A percentile compares a stretch with the other conserved stretches of the same genome.
Conservation (phyloP, 1,140 invertebrate genomes). For the Dendroctonus valens region DNA sequence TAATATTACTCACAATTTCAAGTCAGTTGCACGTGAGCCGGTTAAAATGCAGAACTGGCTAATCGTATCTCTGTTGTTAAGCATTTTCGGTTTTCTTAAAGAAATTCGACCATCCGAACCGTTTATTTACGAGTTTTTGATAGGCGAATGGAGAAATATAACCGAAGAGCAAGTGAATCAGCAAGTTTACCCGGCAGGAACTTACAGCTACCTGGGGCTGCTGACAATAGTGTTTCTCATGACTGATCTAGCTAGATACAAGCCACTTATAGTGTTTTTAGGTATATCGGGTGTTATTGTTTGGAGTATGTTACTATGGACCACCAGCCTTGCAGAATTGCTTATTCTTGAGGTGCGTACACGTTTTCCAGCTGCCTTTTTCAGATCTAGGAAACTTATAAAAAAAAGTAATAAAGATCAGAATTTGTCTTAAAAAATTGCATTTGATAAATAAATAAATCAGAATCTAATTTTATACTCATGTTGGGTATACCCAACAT, state of each 20-base stretch:
- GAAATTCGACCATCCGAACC: conserved; percentile 78
- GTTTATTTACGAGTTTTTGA: conserved; percentile 72
- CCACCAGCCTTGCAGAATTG: conserved; percentile 60
- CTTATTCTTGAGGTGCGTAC: conserved; percentile 55
- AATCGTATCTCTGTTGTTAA: conserved; percentile 65
- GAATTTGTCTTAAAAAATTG: too few species aligned
- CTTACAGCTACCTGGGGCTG: conserved; percentile 70
- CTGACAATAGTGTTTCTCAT: conserved; percentile 74
- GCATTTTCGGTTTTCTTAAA: conserved; percentile 75
- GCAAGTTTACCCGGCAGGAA: conserved; percentile 74
- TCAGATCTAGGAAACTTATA: background rate
- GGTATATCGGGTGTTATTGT: conserved; percentile 67
- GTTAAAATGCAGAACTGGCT: conserved; percentile 57
- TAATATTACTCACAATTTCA: too few species aligned
- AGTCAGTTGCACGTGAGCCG: too few species aligned
- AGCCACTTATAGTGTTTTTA: conserved; percentile 78
- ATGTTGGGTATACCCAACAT: too few species aligned
- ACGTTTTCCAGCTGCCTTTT: too few species aligned
- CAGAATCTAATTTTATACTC: too few species aligned
- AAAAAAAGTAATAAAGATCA: too few species aligned
- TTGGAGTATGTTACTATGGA: conserved; percentile 74
- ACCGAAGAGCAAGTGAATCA: conserved; percentile 64
- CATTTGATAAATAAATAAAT: too few species aligned
- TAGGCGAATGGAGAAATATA: conserved; percentile 66
- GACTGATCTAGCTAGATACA: conserved; percentile 80